phyloP scores from a whole-genome alignment of 2,113 vertebrate species.

The Eolophus roseicapilla region DNA sequence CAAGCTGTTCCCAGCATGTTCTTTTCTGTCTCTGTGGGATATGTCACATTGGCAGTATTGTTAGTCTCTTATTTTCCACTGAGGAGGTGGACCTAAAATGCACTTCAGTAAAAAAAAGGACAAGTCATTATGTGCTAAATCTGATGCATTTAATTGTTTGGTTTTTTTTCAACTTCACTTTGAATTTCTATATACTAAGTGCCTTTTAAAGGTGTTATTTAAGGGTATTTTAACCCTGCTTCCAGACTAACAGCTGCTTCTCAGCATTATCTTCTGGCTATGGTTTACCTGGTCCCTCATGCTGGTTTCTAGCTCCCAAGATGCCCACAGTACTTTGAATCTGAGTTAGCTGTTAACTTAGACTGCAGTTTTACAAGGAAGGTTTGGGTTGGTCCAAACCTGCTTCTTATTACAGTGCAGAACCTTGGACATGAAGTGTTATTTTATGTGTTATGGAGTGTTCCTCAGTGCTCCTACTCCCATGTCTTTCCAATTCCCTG shows the following conservation, averaged over 20 bases:
- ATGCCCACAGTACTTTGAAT: background rate
- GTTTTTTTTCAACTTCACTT: background rate
- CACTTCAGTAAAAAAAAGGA: background rate
- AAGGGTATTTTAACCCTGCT: background rate
- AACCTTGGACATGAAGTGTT: background rate
- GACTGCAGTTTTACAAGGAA: background rate
- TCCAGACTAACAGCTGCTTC: background rate
- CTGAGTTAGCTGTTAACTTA: background rate
- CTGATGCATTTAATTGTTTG: background rate
- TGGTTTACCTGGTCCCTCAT: background rate
- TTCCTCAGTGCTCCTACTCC: background rate
- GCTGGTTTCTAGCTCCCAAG: background rate
- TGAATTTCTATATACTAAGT: background rate
- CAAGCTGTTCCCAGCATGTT: background rate
- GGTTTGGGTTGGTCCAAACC: background rate
- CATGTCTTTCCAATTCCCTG: background rate
- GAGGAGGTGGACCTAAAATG: background rate
- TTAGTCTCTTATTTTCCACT: background rate
- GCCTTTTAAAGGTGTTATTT: background rate
- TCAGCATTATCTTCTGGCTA: background rate
- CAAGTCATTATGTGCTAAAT: background rate
- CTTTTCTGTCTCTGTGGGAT: background rate
- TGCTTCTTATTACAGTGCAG: background rate
- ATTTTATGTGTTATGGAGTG: background rate
- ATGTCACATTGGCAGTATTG: background rate